Percentiles rank a stretch among this genome's conserved stretches.
Evolutionary conservation across 2,888 invertebrate genomes (phyloP).

Genomic region (Callimorpha dominula): DNA sequence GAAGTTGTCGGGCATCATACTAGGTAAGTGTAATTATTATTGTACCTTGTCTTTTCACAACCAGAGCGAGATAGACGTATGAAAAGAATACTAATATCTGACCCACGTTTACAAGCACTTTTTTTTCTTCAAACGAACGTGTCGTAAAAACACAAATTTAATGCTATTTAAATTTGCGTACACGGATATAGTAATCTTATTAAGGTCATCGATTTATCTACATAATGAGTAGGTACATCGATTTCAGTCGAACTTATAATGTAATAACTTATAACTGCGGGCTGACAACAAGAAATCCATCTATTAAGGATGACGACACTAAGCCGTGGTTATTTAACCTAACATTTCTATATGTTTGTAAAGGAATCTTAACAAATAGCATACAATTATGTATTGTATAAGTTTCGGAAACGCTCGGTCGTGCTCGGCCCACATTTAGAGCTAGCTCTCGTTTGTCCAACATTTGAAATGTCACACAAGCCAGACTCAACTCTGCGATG

Average conservation of each 20-base stretch:
- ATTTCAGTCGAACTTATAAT: conserved; percentile 41
- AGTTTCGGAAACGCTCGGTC: conserved; percentile 13
- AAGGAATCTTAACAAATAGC: conserved; percentile 18
- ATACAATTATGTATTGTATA: conserved; percentile 19
- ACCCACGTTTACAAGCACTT: background rate
- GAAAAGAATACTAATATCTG: background rate
- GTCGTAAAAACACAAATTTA: conserved; percentile 8
- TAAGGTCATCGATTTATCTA: conserved; percentile 46
- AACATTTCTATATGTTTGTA: conserved; percentile 17
- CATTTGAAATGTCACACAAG: conserved; percentile 50
- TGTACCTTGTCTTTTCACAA: background rate
- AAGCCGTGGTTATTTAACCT: conserved; percentile 15
- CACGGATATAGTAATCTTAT: conserved; percentile 31
- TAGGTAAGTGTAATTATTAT: background rate
- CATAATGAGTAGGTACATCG: conserved; percentile 36
- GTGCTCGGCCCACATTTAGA: conserved; percentile 18
- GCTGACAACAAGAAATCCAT: conserved; percentile 27
- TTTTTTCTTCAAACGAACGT: conserved; percentile 8
- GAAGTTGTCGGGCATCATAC: background rate
- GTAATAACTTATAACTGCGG: conserved; percentile 31
- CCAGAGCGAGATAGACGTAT: background rate
- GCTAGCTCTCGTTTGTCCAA: conserved; percentile 32
- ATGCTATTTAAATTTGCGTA: conserved; percentile 14
- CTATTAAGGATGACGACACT: conserved; percentile 41
- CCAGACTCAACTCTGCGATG: conserved; percentile 46